Evolutionary conservation across 2,797 vertebrate genomes (phyloP).

Genomic region (Microhierax caerulescens): DNA sequence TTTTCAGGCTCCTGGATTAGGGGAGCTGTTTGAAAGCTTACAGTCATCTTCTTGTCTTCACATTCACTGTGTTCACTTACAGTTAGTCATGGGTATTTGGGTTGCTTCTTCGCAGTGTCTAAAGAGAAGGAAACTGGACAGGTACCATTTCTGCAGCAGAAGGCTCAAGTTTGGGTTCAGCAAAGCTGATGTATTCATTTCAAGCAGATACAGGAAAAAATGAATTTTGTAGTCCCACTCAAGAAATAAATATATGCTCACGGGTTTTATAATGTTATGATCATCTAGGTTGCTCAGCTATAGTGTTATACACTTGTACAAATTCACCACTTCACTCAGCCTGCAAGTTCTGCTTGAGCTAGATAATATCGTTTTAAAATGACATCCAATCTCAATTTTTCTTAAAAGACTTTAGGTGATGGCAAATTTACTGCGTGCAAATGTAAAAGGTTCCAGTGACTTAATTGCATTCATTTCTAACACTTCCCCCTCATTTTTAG

Average conservation of each 20-base stretch:
- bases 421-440: neutral
- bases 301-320: neutral
- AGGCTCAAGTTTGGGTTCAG: neutral
- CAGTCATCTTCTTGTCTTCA: neutral
- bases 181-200: neutral
- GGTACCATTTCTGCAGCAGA: neutral
- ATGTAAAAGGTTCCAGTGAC: neutral
- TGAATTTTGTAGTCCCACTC: neutral
- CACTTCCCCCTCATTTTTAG: neutral
- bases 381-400: neutral
- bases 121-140: neutral
- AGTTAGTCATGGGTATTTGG: neutral
- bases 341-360: constrained; percentile 15
- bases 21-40: neutral
- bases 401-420: neutral
- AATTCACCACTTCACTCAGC: neutral
- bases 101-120: neutral
- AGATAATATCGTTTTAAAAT: neutral
- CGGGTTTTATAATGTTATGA: neutral
- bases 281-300: neutral
- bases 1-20: neutral
- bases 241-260: neutral
- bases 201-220: neutral
- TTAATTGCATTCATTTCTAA: constrained; percentile 14
- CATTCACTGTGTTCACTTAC: neutral